A percentile compares a stretch with the other conserved stretches of the same genome.
These are phyloP conservation scores for Hippocampus zosterae DNA, from an alignment of 2,113 vertebrate genomes.

Conservation along the genomic window DNA sequence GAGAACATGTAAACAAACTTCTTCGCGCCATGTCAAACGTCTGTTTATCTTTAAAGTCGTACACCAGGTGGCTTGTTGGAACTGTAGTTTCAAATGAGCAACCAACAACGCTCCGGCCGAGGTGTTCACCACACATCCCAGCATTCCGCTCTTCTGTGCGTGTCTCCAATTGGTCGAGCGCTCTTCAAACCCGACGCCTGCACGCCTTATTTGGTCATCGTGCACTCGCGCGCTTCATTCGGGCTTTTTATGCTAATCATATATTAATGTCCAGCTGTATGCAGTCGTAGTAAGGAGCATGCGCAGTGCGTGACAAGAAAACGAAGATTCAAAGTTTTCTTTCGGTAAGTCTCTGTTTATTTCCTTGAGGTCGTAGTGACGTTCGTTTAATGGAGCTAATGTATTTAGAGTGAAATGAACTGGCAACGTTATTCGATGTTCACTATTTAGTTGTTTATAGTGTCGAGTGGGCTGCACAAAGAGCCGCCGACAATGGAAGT, in stretches of 20 bases:
- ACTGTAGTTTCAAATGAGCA: conserved; percentile 27
- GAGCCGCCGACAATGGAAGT: conserved; percentile 68
- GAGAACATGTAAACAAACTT: conserved; percentile 66
- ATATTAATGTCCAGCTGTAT: conserved; percentile 70
- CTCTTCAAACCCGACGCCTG: conserved; percentile 61
- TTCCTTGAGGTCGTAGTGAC: conserved; percentile 18
- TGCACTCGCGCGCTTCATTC: conserved; percentile 45
- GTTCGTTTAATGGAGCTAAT: neutral
- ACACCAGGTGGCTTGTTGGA: conserved; percentile 43
- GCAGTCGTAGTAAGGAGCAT: conserved; percentile 73
- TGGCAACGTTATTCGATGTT: neutral
- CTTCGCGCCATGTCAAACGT: conserved; percentile 66
- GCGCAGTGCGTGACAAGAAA: conserved; percentile 65
- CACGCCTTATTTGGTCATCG: conserved; percentile 71
- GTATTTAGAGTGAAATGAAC: neutral
- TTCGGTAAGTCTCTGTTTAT: conserved; percentile 68
- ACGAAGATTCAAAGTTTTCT: conserved; percentile 77
- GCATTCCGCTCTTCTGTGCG: conserved; percentile 37
- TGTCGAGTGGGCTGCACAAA: conserved; percentile 13
- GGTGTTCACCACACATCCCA: conserved; percentile 55
- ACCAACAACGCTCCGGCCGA: no score
- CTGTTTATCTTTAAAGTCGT: conserved; percentile 45
- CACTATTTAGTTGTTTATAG: conserved; percentile 9
- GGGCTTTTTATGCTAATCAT: conserved; percentile 67
- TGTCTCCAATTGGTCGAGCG: conserved; percentile 56